These are phyloP conservation scores for Leptobrachium ailaonicum DNA, from an alignment of 2,113 vertebrate genomes.

Conservation along the genomic window DNA sequence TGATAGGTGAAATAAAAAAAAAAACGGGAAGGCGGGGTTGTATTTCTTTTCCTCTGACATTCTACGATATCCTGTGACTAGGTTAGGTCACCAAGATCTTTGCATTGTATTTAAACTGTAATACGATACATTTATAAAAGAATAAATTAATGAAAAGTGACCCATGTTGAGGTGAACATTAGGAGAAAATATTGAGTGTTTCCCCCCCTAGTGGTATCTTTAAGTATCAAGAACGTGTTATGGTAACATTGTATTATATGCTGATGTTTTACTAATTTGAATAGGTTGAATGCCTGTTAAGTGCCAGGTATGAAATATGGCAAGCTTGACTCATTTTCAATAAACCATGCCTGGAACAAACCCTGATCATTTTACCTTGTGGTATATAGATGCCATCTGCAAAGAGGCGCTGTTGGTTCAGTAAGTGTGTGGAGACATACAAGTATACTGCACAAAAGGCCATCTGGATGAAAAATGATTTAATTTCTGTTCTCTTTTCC, in stretches of 20 bases:
- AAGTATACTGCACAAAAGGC: too few species aligned
- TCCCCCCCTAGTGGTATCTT: slow-evolving; percentile 58
- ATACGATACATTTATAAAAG: slow-evolving; percentile 72
- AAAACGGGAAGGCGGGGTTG: slow-evolving; percentile 61
- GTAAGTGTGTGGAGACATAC: too few species aligned
- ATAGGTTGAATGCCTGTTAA: slow-evolving; percentile 87
- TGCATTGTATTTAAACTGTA: slow-evolving; percentile 89
- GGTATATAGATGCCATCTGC: background rate
- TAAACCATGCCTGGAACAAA: slow-evolving; percentile 91
- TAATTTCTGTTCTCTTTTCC: too few species aligned
- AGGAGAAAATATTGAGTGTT: slow-evolving; percentile 61
- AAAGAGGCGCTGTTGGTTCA: background rate
- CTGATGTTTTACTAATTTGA: slow-evolving; percentile 87
- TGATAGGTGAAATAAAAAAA: slow-evolving; percentile 74
- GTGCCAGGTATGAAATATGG: slow-evolving; percentile 91
- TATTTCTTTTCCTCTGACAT: slow-evolving; percentile 70
- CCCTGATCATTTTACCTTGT: slow-evolving; percentile 19
- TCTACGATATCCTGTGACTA: slow-evolving; percentile 70
- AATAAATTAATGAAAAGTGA: slow-evolving; percentile 59
- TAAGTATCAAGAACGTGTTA: slow-evolving; percentile 69
- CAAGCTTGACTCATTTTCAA: slow-evolving; percentile 95
- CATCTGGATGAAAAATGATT: too few species aligned
- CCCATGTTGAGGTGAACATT: slow-evolving; percentile 71
- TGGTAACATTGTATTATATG: slow-evolving; percentile 87
- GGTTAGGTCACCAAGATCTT: slow-evolving; percentile 80